Percentiles rank a stretch among this genome's conserved stretches.
Evolutionary conservation across 2,797 vertebrate genomes (phyloP).

Genomic region (Salmo trutta): DNA sequence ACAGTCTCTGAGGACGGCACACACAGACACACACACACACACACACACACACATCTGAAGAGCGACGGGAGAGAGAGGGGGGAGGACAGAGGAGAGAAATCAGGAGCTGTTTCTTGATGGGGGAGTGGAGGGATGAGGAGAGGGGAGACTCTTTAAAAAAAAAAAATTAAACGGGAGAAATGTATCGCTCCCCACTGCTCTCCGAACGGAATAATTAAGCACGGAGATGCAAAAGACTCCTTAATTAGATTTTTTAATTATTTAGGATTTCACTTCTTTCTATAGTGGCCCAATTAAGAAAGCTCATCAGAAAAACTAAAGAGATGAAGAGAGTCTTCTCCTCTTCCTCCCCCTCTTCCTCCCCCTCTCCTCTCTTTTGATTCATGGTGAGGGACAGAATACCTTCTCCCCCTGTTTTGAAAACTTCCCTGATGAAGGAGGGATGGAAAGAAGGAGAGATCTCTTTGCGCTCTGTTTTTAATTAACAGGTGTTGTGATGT

Average conservation of each 20-base stretch:
- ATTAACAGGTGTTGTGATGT: slow-evolving; percentile 62
- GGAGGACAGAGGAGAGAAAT: too few species aligned
- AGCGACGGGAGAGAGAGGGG: slow-evolving; percentile 31
- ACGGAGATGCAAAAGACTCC: slow-evolving; percentile 78
- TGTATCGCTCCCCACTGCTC: slow-evolving; percentile 63
- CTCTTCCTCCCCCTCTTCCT: slow-evolving; percentile 33
- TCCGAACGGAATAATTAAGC: slow-evolving; percentile 75
- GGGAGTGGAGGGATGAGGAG: slow-evolving; percentile 44
- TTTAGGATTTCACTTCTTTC: slow-evolving; percentile 79
- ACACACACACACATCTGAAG: slow-evolving; percentile 13
- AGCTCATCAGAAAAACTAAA: slow-evolving; percentile 73
- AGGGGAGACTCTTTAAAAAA: slow-evolving; percentile 29
- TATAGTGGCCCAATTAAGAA: slow-evolving; percentile 80
- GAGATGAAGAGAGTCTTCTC: slow-evolving; percentile 59
- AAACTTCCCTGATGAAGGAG: slow-evolving; percentile 60
- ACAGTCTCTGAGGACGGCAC: slow-evolving; percentile 35
- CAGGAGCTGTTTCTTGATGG: slow-evolving; percentile 46
- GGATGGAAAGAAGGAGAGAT: slow-evolving; percentile 24
- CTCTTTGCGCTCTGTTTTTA: slow-evolving; percentile 48
- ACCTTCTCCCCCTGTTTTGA: slow-evolving; percentile 63
- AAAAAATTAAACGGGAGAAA: slow-evolving; percentile 68
- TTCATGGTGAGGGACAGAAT: slow-evolving; percentile 59
- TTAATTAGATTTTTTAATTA: slow-evolving; percentile 86
- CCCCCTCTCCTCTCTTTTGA: slow-evolving; percentile 18
- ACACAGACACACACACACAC: slow-evolving; percentile 9